Base-by-base conservation (phyloP, 2,113 vertebrate species). In the Anthoscopus minutus region DNA sequence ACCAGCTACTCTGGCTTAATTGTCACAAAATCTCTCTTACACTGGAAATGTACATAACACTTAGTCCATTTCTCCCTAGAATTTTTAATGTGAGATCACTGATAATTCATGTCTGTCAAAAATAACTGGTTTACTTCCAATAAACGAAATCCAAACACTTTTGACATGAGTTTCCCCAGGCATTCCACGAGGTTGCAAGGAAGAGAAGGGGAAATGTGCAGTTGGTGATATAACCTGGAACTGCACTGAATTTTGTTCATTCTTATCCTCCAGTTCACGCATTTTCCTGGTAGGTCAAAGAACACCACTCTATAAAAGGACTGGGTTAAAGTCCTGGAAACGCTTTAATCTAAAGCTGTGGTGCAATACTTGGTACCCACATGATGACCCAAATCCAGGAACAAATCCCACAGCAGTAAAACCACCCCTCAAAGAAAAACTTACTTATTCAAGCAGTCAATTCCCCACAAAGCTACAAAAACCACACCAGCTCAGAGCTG, bases 331-430 rank as follows among this genome's bases (percentile, higher is more conserved):
- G 71, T 66, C 85, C 74, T 65, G 64, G 47, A 88, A 93, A 54
- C 76, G 77, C 91, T 91, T 83, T 86, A 89, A 92, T 73, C 88
- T 73, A 69, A 86, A 58, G 64, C 70, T 94, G 61, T 85, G 65
- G 30, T 81, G 61, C 65, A 87, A 85, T n/a, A 81, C 47, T 71
- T 48, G 69, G 73, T 74, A 79, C 78, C 84, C 81, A 93, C 87
- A 87, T 11, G 78, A 92, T 76, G 73, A 89, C 56, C 73, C 42
- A 84, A 64, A 94, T 94, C 56, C 60, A 89, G 72, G 18, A 94
- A 71, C 17, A 77, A 95, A 95, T 79, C 78, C 89, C 78, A 85
- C 48, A 81, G 37, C 61, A 67, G 40, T 10, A 79, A 62, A n/a
- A n/a, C n/a, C 30, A 12, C 33, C 7, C 38, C 6, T 7, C 4